Evolutionary conservation across 2,113 vertebrate genomes (phyloP).

Genomic region (Sander lucioperca): DNA sequence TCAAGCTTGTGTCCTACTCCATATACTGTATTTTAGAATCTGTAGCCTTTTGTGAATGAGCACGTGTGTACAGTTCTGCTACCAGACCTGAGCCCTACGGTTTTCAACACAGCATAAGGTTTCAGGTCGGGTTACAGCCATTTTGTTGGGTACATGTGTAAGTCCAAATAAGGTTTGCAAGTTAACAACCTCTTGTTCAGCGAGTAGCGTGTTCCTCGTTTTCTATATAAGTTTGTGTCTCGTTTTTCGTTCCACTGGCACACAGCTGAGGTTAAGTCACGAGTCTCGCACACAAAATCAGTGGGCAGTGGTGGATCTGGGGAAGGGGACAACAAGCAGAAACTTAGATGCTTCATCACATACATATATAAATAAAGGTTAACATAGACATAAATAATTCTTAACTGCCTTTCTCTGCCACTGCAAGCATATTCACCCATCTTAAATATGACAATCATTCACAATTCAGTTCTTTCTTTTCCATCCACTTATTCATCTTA

Average conservation of each 20-base stretch:
- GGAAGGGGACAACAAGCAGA: neutral
- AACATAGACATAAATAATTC: neutral
- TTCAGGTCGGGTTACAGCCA: neutral
- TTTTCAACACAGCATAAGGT: neutral
- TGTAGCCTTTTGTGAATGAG: neutral
- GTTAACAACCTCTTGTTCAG: conserved; percentile 75
- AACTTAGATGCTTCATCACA: neutral
- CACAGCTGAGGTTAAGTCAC: conserved; percentile 75
- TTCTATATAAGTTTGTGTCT: conserved; percentile 64
- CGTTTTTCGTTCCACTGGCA: conserved; percentile 76
- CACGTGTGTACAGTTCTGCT: neutral
- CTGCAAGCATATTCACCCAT: neutral
- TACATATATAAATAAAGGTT: neutral
- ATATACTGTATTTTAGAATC: neutral
- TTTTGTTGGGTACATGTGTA: neutral
- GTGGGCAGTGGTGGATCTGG: conserved; percentile 80
- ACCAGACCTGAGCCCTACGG: neutral
- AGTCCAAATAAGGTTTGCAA: neutral
- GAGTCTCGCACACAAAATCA: conserved; percentile 81
- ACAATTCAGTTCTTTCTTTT: neutral
- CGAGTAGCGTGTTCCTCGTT: conserved; percentile 60
- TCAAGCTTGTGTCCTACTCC: neutral
- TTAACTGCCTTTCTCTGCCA: neutral
- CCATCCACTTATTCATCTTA: conserved; percentile 64
- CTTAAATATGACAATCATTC: conserved; percentile 1